Conservation (phyloP, 1,140 invertebrate genomes). For the Drosophila azteca region DNA sequence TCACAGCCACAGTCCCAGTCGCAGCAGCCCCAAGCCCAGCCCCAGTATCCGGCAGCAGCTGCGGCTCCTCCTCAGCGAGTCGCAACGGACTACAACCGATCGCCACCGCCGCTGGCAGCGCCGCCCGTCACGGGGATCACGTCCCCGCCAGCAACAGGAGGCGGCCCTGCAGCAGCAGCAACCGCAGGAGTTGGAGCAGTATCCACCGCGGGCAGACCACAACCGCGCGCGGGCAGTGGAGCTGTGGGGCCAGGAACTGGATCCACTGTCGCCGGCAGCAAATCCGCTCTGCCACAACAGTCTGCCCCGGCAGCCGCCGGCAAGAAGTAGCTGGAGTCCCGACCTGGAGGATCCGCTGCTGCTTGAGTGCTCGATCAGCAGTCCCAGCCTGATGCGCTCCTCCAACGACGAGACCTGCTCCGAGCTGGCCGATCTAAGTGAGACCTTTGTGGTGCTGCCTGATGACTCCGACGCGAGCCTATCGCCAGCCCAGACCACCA, state of each 20-base stretch:
- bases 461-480: slow-evolving; percentile 60
- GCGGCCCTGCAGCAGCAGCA: slow-evolving; percentile 42
- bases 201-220: slow-evolving; percentile 68
- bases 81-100: slow-evolving; percentile 56
- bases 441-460: slow-evolving; percentile 53
- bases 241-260: slow-evolving; percentile 78
- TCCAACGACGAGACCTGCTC: slow-evolving; percentile 65
- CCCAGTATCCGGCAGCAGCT: slow-evolving; percentile 33
- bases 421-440: slow-evolving; percentile 56
- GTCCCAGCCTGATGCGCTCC: slow-evolving; percentile 80
- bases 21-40: slow-evolving; percentile 20
- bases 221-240: slow-evolving; percentile 78
- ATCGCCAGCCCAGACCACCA: slow-evolving; percentile 73
- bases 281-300: slow-evolving; percentile 82
- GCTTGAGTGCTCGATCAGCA: slow-evolving; percentile 78
- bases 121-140: slow-evolving; percentile 37
- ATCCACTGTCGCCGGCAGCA: slow-evolving; percentile 50
- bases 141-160: slow-evolving; percentile 39
- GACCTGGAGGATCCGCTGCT: slow-evolving; percentile 46
- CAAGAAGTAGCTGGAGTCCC: slow-evolving; percentile 80
- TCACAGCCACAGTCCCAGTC: slow-evolving; percentile 22
- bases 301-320: slow-evolving; percentile 73
- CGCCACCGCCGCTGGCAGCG: slow-evolving; percentile 53
- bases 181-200: slow-evolving; percentile 29
- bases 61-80: slow-evolving; percentile 26